Evolutionary conservation across 2,888 invertebrate genomes (phyloP).

Genomic region (Vanessa cardui): DNA sequence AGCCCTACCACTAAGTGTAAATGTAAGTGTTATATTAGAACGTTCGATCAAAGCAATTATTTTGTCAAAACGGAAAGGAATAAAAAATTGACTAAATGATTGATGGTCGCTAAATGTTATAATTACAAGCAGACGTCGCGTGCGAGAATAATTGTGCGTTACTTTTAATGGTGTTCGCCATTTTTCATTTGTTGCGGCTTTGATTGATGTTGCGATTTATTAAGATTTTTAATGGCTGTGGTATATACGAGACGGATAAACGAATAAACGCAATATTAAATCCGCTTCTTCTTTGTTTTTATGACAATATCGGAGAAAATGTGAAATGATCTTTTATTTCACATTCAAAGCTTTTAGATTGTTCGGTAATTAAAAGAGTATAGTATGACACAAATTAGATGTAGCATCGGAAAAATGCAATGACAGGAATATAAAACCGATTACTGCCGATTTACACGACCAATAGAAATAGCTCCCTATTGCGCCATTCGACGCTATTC

Average conservation of each 20-base stretch:
- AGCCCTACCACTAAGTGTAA: no score
- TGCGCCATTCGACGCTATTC: no score
- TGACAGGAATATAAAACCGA: no score
- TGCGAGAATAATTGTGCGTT: slow-evolving; percentile 55
- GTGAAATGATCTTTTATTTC: no score
- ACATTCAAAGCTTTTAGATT: no score
- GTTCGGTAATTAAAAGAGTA: no score
- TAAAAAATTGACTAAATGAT: slow-evolving; percentile 53
- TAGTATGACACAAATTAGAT: no score
- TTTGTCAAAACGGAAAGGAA: slow-evolving; percentile 36
- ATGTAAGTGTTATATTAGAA: neutral
- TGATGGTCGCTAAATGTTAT: slow-evolving; percentile 67
- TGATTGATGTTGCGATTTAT: slow-evolving; percentile 74
- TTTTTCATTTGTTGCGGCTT: slow-evolving; percentile 64
- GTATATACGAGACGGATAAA: neutral
- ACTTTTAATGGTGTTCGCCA: slow-evolving; percentile 63
- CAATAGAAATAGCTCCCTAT: no score
- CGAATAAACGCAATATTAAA: neutral
- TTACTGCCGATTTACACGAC: no score
- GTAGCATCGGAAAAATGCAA: no score
- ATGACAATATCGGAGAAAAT: neutral
- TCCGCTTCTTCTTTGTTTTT: neutral
- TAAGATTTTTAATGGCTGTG: slow-evolving; percentile 53
- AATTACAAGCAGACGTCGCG: slow-evolving; percentile 62
- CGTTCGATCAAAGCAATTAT: slow-evolving; percentile 34